Conservation (phyloP, 1,140 invertebrate species). For the Sycophaga agraensis region DNA sequence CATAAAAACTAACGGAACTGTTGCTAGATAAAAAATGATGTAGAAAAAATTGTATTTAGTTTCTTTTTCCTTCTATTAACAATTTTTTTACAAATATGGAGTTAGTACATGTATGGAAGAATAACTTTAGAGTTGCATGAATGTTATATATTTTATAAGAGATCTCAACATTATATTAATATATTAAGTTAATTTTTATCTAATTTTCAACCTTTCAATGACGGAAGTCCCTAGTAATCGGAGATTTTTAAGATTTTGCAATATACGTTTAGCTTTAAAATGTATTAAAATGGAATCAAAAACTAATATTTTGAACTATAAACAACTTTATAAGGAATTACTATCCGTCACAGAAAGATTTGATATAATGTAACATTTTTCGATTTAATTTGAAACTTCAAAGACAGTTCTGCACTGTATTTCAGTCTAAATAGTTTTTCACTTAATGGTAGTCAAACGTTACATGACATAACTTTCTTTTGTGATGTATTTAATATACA, state of each 20-base stretch:
- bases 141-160: conserved; percentile 10
- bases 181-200: conserved; percentile 14
- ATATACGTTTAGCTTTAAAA: no score
- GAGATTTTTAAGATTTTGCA: conserved; percentile 6
- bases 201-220: conserved; percentile 26
- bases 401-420: conserved; percentile 22
- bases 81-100: conserved; percentile 25
- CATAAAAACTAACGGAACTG: background rate
- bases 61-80: conserved; percentile 15
- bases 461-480: no score
- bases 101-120: conserved; percentile 33
- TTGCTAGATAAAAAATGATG: conserved; percentile 3
- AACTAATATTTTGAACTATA: conserved; percentile 10
- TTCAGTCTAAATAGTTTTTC: conserved; percentile 9
- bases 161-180: conserved; percentile 25
- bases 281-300: conserved; percentile 20
- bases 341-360: conserved; percentile 22
- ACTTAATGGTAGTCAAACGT: background rate
- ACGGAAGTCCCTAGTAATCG: conserved; percentile 17
- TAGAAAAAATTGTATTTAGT: conserved; percentile 6
- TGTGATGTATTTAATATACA: background rate
- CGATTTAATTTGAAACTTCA: conserved; percentile 10
- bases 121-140: conserved; percentile 31
- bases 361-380: conserved; percentile 17
- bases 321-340: no score